Evolutionary conservation across 2,113 vertebrate genomes (phyloP).

Genomic region (Lagopus leucura): DNA sequence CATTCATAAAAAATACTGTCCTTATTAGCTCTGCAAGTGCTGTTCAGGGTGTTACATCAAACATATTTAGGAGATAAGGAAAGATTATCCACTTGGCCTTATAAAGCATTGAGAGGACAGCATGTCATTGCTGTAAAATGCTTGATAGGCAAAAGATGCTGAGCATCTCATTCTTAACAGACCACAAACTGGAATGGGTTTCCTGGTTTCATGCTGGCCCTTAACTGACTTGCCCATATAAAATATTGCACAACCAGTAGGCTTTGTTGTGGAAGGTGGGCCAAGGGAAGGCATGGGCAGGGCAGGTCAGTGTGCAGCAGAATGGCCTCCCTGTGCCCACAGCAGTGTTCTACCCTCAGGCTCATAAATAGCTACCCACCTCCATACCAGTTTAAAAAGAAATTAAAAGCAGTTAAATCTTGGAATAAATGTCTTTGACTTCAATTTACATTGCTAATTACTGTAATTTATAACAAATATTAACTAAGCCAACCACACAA

Average conservation of each 20-base stretch:
- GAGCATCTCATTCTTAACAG: background rate
- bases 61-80: constrained; percentile 43
- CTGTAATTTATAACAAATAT: background rate
- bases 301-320: background rate
- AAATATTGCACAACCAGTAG: background rate
- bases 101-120: background rate
- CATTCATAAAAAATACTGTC: background rate
- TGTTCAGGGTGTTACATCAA: background rate
- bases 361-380: background rate
- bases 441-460: background rate
- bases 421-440: background rate
- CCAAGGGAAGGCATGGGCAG: background rate
- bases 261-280: background rate
- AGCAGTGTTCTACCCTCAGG: background rate
- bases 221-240: background rate
- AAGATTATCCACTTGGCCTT: constrained; percentile 25
- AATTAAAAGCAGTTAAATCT: background rate
- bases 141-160: background rate
- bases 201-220: background rate
- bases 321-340: too few relatives aligned
- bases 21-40: background rate
- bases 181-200: background rate
- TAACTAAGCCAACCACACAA: background rate
- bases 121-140: constrained; percentile 15
- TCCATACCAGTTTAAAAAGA: background rate